Conservation (phyloP, 2,888 invertebrate genomes). For the Plebejus melissa region DNA sequence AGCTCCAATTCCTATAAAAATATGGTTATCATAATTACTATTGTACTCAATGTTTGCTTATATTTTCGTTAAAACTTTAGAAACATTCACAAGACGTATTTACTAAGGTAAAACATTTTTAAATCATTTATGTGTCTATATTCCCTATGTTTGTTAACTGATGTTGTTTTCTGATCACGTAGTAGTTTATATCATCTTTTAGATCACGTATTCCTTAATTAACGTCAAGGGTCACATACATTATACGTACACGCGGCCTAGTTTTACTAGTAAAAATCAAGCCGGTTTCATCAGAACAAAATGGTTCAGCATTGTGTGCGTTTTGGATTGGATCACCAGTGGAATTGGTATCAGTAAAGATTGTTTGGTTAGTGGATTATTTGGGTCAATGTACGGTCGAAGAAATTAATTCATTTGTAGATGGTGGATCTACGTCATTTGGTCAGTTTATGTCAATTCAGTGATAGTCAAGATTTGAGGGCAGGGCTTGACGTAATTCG, state of each 20-base stretch:
- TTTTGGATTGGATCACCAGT: neutral
- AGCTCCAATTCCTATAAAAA: conserved; percentile 90
- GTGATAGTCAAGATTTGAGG: too few species aligned
- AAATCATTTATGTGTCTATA: neutral
- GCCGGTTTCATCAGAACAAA: neutral
- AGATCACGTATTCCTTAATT: neutral
- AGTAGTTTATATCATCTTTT: neutral
- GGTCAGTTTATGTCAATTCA: too few species aligned
- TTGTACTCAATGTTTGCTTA: neutral
- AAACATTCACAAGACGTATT: neutral
- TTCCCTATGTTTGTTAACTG: neutral
- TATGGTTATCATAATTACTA: conserved; percentile 11
- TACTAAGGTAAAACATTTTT: neutral
- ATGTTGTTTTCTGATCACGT: neutral
- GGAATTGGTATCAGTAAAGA: neutral
- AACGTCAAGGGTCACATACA: neutral
- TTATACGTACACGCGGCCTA: neutral
- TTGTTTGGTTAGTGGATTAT: too few species aligned
- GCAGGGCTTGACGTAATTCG: neutral
- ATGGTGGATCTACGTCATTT: too few species aligned
- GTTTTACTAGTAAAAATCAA: neutral
- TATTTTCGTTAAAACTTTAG: neutral
- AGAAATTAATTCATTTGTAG: too few species aligned
- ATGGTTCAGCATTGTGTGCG: neutral
- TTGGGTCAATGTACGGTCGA: too few species aligned